phyloP scores from a whole-genome alignment of 2,113 vertebrate species.

The Ctenomys sociabilis region DNA sequence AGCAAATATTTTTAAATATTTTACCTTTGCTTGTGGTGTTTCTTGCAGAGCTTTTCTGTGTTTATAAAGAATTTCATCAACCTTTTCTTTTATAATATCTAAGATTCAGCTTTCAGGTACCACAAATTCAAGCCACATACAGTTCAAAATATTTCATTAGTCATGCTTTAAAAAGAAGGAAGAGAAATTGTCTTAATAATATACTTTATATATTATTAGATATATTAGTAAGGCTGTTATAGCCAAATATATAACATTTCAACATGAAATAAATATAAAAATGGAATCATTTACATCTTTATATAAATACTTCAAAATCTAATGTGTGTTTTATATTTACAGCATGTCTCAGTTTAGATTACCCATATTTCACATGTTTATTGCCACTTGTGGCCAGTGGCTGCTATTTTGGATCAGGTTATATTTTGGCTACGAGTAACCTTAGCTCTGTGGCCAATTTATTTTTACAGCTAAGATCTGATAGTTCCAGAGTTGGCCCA shows the following conservation, averaged over 20 bases:
- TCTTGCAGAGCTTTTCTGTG: neutral
- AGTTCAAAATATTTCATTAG: neutral
- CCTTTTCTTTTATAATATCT: neutral
- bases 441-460: neutral
- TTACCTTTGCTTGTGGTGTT: neutral
- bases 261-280: neutral
- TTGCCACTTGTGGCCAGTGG: neutral
- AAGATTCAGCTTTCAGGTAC: neutral
- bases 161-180: neutral
- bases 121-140: neutral
- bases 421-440: neutral
- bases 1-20: neutral
- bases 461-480: neutral
- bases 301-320: neutral
- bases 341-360: neutral
- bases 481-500: neutral
- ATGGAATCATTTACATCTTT: constrained; percentile 17
- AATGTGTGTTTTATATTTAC: neutral
- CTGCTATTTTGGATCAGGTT: neutral
- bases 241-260: neutral
- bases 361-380: neutral
- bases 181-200: constrained; percentile 3
- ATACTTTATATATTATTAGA: neutral
- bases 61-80: neutral
- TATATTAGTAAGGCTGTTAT: neutral